These are phyloP conservation scores for Cassiopea andromeda DNA, from an alignment of 30 jellyfish, hydroid and myxozoan species.

Conservation along the genomic window DNA sequence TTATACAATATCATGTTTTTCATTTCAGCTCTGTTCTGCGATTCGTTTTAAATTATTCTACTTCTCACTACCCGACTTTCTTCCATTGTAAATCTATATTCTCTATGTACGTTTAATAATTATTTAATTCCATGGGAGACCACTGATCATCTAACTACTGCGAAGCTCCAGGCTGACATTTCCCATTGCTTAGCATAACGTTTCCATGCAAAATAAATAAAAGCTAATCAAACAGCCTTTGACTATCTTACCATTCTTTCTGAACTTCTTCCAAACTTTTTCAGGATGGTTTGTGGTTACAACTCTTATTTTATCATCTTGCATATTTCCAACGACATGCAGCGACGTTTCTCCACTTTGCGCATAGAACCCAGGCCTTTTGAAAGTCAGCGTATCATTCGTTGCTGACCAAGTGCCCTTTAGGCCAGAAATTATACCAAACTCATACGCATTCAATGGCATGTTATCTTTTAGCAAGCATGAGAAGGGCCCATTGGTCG, in stretches of 20 bases:
- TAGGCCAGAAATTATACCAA: constrained; percentile 95
- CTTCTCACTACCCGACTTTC: too few species aligned
- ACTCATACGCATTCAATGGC: constrained; percentile 96
- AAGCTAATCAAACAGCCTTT: not conserved
- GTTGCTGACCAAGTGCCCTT: constrained; percentile 86
- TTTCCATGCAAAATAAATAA: too few species aligned
- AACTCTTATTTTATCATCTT: constrained; percentile 53
- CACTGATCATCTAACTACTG: too few species aligned
- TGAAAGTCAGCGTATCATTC: constrained; percentile 65
- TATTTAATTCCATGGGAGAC: too few species aligned
- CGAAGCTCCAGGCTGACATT: too few species aligned
- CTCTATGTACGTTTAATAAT: too few species aligned
- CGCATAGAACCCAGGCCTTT: constrained; percentile 90
- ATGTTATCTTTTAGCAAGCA: constrained; percentile 95
- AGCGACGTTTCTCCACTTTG: constrained; percentile 94
- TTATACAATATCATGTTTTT: too few species aligned
- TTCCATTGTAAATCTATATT: too few species aligned
- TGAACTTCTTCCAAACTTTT: constrained; percentile 78
- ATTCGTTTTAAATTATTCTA: too few species aligned
- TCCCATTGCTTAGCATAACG: too few species aligned
- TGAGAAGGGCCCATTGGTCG: constrained; percentile 97
- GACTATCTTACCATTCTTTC: constrained; percentile 64
- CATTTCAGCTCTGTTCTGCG: too few species aligned
- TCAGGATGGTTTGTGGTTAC: constrained; percentile 80
- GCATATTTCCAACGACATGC: constrained; percentile 60